Evolutionary conservation across 1,140 invertebrate species (phyloP).

Genomic region (Drosophila bipectinata): DNA sequence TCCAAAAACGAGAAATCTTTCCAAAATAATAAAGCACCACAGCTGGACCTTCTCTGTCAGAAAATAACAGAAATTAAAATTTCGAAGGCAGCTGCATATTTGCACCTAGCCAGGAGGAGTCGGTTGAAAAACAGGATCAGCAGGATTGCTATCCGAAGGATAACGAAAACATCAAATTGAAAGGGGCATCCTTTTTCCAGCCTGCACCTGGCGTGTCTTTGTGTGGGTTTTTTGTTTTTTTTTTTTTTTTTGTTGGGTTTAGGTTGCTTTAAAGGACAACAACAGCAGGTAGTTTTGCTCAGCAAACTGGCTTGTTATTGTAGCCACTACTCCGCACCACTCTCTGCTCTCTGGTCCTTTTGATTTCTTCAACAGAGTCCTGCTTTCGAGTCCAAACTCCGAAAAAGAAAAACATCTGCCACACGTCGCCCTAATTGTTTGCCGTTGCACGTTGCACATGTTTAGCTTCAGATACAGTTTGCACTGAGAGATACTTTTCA

Average conservation of each 20-base stretch:
- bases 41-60: constrained; percentile 31
- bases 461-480: constrained; percentile 12
- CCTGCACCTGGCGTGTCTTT: constrained; percentile 68
- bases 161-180: constrained; percentile 60
- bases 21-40: constrained; percentile 27
- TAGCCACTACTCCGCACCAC: constrained; percentile 56
- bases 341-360: constrained; percentile 12
- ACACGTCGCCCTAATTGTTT: constrained; percentile 78
- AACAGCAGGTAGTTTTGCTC: constrained; percentile 28
- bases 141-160: constrained; percentile 56
- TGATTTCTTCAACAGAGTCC: constrained; percentile 58
- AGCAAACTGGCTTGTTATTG: constrained; percentile 55
- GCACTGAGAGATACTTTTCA: constrained; percentile 27
- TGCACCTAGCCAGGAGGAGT: constrained; percentile 37
- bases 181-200: constrained; percentile 46
- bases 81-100: constrained; percentile 48
- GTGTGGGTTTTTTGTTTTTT: constrained; percentile 37
- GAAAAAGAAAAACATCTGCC: constrained; percentile 69
- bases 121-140: constrained; percentile 37
- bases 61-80: constrained; percentile 5
- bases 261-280: constrained; percentile 35
- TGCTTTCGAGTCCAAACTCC: constrained; percentile 40
- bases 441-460: constrained; percentile 67
- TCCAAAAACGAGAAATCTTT: background rate
- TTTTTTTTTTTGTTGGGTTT: constrained; percentile 7